Percentiles rank a stretch among this genome's conserved stretches.
Conservation (phyloP, 2,888 invertebrate genomes). For the Tinea pellionella region DNA sequence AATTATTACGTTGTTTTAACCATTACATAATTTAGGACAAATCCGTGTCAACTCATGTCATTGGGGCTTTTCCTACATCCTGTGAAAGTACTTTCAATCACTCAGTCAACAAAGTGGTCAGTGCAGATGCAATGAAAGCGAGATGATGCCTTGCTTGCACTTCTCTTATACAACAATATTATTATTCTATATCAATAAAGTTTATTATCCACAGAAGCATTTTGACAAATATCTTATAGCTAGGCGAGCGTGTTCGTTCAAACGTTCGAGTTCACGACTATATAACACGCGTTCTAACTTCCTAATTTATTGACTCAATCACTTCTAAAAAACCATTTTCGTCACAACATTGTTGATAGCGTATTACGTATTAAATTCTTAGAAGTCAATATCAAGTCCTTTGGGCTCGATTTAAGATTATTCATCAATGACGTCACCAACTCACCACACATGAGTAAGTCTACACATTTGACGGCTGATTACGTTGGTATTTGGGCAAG, state of each 20-base stretch:
- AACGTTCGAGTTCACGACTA: too few species aligned
- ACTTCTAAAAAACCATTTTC: neutral
- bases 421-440: neutral
- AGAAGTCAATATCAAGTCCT: neutral
- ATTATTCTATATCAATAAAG: too few species aligned
- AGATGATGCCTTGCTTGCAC: neutral
- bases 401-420: neutral
- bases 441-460: neutral
- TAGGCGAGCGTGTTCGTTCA: too few species aligned
- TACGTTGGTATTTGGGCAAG: slow-evolving; percentile 1
- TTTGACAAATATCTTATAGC: too few species aligned
- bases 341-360: neutral
- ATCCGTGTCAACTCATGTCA: neutral
- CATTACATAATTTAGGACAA: neutral
- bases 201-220: too few species aligned
- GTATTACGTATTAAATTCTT: neutral
- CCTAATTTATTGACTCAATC: too few species aligned
- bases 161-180: too few species aligned
- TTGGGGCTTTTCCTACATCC: neutral
- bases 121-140: neutral
- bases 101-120: neutral
- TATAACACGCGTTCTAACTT: too few species aligned
- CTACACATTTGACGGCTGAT: neutral
- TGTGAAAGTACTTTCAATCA: neutral
- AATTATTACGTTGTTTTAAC: too few species aligned